Conservation (phyloP, 2,797 vertebrate genomes). For the Eurystomus glaucurus region DNA sequence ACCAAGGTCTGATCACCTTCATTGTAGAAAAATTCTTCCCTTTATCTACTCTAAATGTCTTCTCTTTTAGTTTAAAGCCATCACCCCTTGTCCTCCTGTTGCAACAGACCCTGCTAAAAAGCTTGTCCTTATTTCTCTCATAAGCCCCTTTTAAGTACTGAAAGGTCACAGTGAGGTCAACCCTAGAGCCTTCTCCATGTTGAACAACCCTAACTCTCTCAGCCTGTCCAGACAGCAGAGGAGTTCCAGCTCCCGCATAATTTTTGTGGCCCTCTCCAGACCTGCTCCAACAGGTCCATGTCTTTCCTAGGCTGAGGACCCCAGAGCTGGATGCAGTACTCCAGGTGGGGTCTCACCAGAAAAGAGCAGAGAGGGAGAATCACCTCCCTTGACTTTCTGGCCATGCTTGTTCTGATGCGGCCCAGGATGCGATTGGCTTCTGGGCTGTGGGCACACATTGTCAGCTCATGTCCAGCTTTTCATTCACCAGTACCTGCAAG, state of each 20-base stretch:
- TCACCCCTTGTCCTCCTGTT: background rate
- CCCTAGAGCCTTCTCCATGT: background rate
- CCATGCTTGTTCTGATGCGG: no score
- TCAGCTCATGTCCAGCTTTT: background rate
- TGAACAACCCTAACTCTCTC: background rate
- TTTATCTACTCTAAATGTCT: background rate
- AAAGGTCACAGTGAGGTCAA: background rate
- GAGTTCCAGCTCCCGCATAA: background rate
- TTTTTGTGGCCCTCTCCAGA: background rate
- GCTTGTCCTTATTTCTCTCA: background rate
- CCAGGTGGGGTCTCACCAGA: background rate
- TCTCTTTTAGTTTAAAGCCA: background rate
- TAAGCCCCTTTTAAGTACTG: background rate
- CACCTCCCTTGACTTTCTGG: background rate
- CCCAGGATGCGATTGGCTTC: background rate
- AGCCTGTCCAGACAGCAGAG: background rate
- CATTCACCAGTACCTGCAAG: no score
- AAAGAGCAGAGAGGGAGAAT: background rate
- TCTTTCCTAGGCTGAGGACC: background rate
- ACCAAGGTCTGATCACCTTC: no score
- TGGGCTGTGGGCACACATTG: background rate
- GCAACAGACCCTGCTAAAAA: background rate
- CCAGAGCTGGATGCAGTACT: background rate
- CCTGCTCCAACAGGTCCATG: background rate
- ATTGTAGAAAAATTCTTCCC: background rate